Base-by-base conservation (phyloP, 2,888 invertebrate species). In the Teleogryllus oceanicus region DNA sequence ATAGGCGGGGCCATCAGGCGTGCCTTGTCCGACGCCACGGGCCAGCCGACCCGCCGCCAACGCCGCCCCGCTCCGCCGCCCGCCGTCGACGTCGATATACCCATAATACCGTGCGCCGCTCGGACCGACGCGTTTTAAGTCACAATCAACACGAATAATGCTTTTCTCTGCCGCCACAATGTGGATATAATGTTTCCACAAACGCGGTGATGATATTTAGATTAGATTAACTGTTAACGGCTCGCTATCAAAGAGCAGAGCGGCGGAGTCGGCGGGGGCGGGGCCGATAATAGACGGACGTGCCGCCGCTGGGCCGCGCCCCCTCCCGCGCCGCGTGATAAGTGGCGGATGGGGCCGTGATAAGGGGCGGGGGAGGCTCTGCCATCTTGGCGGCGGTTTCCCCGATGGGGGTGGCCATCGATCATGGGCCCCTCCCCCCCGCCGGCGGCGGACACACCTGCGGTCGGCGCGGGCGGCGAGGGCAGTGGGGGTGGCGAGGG, bases 161-260 rank as follows among this genome's bases (percentile, higher is more conserved):
- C 62, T n/a, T 62, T 62, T 62, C 62, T 62, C 62, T 62, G 62
- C 62, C 62, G 62, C 62, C 62, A 62, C 62, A 62, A 62, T 62
- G 62, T 62, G 62, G 62, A 62, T 62, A 62, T 62, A 62, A 62
- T 62, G 62, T 62, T 62, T 62, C 62, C 62, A 62, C 16, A 13
- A 62, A 62, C 62, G 62, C n/a, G 62, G 62, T 62, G 62, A 62
- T 62, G 62, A 62, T 62, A 62, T 62, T 62, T 62, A 16, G 62
- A 62, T 62, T 62, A 62, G 62, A 62, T 62, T 13, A 62, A 62
- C 62, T 62, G 62, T 62, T 62, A 62, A 13, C 62, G 62, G 62
- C 62, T 10, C 62, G 62, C 62, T 62, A 62, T 62, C 62, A 62
- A 62, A 62, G 62, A 62, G 62, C 62, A 5, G 16, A 37, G 62